Evolutionary conservation across 1,140 invertebrate genomes (phyloP).

Genomic region (Arctopsyche grandis): DNA sequence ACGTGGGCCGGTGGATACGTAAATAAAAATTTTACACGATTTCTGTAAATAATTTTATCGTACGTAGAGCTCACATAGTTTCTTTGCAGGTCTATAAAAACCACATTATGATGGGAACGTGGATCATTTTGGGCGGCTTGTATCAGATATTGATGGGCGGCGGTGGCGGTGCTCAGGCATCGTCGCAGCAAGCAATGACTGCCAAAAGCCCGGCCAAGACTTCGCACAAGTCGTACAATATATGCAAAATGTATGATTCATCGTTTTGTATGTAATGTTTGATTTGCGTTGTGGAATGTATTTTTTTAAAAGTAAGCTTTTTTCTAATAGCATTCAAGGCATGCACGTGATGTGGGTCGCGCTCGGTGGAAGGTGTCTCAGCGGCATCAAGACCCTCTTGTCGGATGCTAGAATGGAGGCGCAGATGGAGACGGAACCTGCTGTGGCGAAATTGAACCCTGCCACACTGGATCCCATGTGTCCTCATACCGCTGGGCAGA

Average conservation of each 20-base stretch:
- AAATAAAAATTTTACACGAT: conserved; percentile 59
- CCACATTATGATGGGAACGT: conserved; percentile 86
- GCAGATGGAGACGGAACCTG: conserved; percentile 43
- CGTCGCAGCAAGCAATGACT: conserved; percentile 40
- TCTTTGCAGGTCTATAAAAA: conserved; percentile 82
- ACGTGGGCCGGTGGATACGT: conserved; percentile 88
- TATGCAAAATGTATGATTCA: conserved; percentile 75
- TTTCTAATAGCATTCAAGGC: conserved; percentile 61
- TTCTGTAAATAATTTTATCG: too few relatives aligned
- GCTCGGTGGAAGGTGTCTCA: conserved; percentile 62
- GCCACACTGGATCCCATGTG: conserved; percentile 70
- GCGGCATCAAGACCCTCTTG: conserved; percentile 66
- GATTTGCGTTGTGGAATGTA: too few relatives aligned
- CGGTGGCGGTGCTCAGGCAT: conserved; percentile 62
- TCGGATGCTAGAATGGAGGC: conserved; percentile 70
- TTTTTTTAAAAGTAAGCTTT: neutral
- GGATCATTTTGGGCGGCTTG: conserved; percentile 87
- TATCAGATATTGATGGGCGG: conserved; percentile 70
- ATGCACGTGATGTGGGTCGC: conserved; percentile 64
- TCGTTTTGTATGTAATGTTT: too few relatives aligned
- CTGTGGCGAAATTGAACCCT: neutral
- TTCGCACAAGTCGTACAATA: conserved; percentile 65
- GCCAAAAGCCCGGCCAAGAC: conserved; percentile 64
- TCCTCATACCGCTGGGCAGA: conserved; percentile 73
- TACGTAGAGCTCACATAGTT: neutral